Percentiles rank a stretch among this genome's conserved stretches.
These are phyloP conservation scores for Tetramorium parvispinum DNA, from an alignment of 1,140 invertebrate species.

Conservation along the genomic window DNA sequence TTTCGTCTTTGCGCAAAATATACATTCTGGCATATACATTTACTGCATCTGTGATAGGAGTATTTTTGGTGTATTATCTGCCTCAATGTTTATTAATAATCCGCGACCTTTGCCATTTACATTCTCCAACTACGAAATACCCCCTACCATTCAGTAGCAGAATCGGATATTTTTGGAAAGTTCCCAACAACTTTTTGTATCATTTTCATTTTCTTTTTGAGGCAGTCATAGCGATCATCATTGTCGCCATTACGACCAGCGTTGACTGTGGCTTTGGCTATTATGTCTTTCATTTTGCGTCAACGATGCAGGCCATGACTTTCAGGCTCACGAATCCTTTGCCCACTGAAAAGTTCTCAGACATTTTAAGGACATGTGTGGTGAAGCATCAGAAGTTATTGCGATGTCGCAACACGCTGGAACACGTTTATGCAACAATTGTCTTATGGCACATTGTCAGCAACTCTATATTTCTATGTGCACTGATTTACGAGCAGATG, in stretches of 20 bases:
- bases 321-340: neutral
- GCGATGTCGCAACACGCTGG: neutral
- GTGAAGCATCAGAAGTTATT: neutral
- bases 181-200: neutral
- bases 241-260: fast-evolving
- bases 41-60: neutral
- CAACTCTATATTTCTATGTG: neutral
- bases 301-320: neutral
- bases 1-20: neutral
- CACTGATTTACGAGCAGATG: neutral
- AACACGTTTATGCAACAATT: neutral
- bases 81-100: neutral
- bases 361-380: neutral
- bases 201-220: neutral
- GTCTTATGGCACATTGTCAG: neutral
- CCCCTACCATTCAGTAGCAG: neutral
- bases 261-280: neutral
- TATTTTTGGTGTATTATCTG: neutral
- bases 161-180: neutral
- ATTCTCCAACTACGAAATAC: neutral
- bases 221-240: fast-evolving
- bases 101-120: neutral
- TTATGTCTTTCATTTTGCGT: neutral
- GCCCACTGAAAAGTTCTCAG: neutral
- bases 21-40: neutral